phyloP scores from a whole-genome alignment of 2,113 vertebrate species.

The Willisornis vidua region DNA sequence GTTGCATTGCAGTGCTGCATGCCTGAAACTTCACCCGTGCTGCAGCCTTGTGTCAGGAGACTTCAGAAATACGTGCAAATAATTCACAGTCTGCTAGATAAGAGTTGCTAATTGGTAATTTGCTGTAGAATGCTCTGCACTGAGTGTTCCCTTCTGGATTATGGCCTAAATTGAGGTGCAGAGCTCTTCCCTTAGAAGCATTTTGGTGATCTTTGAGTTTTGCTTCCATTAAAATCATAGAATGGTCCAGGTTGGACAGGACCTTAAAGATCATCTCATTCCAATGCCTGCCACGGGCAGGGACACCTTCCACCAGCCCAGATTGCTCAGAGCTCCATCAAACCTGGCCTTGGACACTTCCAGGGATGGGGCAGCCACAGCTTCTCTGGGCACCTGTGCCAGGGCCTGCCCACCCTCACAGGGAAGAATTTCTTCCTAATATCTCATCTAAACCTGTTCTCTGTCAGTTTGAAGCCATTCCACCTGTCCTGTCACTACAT shows the following conservation, averaged over 20 bases:
- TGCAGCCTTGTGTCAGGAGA: neutral
- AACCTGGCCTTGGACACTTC: accelerated
- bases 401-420: neutral
- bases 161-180: neutral
- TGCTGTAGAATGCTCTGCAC: neutral
- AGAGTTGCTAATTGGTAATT: neutral
- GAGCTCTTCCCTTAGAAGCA: neutral
- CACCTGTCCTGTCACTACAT: neutral
- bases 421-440: neutral
- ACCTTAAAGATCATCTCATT: neutral
- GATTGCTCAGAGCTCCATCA: accelerated
- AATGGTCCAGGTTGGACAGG: neutral
- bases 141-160: neutral
- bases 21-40: neutral
- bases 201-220: neutral
- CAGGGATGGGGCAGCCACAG: neutral
- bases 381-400: neutral
- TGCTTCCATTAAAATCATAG: neutral
- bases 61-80: neutral
- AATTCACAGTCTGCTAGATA: neutral
- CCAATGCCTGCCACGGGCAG: neutral
- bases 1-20: neutral
- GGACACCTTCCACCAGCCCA: accelerated
- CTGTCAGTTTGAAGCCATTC: neutral
- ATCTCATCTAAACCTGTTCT: neutral